These are phyloP conservation scores for Semotilus atromaculatus DNA, from an alignment of 2,797 vertebrate species.

Conservation along the genomic window DNA sequence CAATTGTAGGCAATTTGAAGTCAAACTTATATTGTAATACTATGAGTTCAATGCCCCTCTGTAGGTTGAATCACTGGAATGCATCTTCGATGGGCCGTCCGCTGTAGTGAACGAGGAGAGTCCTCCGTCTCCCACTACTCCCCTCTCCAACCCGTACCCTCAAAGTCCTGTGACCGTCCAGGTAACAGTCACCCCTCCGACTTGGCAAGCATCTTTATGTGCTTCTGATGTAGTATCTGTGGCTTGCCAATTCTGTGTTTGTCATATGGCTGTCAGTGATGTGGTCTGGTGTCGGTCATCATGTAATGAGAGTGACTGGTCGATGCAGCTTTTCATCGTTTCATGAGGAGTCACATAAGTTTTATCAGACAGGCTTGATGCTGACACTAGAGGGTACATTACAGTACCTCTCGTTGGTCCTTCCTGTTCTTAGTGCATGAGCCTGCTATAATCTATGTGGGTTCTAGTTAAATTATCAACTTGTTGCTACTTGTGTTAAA, in stretches of 20 bases:
- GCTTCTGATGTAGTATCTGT: conserved; percentile 1
- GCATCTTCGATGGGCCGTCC: conserved; percentile 78
- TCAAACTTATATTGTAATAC: conserved; percentile 35
- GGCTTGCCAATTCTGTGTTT: conserved; percentile 30
- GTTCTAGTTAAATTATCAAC: neutral
- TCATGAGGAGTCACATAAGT: neutral
- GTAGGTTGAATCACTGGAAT: conserved; percentile 81
- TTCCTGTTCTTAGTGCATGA: neutral
- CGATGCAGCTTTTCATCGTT: neutral
- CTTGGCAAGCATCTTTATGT: conserved; percentile 45
- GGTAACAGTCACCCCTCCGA: conserved; percentile 53
- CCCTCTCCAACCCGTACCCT: conserved; percentile 72
- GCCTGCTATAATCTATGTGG: conserved; percentile 9
- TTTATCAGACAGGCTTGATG: conserved; percentile 26
- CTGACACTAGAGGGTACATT: conserved; percentile 26
- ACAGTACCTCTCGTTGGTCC: neutral
- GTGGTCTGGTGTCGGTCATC: conserved; percentile 35
- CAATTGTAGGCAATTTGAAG: conserved; percentile 2
- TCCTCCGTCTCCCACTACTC: conserved; percentile 70
- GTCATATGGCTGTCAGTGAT: conserved; percentile 41
- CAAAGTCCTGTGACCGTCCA: conserved; percentile 54
- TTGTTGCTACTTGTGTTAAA: neutral
- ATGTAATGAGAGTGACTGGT: conserved; percentile 5
- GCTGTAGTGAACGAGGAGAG: conserved; percentile 70
- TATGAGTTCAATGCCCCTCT: conserved; percentile 61